These are phyloP conservation scores for Apis laboriosa DNA, from an alignment of 1,140 invertebrate species.

Conservation along the genomic window DNA sequence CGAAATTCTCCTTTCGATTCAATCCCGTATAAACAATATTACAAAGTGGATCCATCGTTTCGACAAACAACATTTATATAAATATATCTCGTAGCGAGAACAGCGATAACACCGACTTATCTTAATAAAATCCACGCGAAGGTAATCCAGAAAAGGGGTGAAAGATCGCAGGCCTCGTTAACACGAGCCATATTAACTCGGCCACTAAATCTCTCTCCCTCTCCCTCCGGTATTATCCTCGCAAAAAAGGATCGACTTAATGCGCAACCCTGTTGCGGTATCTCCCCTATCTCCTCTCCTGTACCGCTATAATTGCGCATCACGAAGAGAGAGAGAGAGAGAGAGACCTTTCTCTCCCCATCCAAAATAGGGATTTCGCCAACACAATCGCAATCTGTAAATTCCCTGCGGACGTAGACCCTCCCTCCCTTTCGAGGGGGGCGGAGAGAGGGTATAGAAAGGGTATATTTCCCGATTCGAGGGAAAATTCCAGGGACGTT, in stretches of 20 bases:
- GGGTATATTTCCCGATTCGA: slow-evolving; percentile 27
- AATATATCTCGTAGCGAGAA: not conserved
- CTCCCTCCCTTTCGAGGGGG: too few relatives aligned
- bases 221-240: not conserved
- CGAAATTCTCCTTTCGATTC: too few relatives aligned
- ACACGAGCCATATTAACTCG: not conserved
- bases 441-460: too few relatives aligned
- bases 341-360: not conserved
- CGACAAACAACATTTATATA: too few relatives aligned
- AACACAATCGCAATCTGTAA: slow-evolving; percentile 48
- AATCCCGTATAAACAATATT: too few relatives aligned
- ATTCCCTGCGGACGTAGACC: slow-evolving; percentile 28
- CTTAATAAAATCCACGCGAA: slow-evolving; percentile 11
- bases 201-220: not conserved
- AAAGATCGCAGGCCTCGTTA: slow-evolving; percentile 5
- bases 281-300: not conserved
- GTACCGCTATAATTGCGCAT: slow-evolving; percentile 31
- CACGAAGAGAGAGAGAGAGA: not conserved
- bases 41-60: too few relatives aligned
- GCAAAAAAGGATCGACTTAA: slow-evolving; percentile 27
- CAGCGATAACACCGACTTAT: not conserved
- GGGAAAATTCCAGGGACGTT: slow-evolving; percentile 39
- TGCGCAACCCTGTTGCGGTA: not conserved
- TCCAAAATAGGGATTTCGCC: slow-evolving; percentile 28
- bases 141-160: too few relatives aligned